phyloP scores from a whole-genome alignment of 2,888 invertebrate species.

The Harpalus rubripes region DNA sequence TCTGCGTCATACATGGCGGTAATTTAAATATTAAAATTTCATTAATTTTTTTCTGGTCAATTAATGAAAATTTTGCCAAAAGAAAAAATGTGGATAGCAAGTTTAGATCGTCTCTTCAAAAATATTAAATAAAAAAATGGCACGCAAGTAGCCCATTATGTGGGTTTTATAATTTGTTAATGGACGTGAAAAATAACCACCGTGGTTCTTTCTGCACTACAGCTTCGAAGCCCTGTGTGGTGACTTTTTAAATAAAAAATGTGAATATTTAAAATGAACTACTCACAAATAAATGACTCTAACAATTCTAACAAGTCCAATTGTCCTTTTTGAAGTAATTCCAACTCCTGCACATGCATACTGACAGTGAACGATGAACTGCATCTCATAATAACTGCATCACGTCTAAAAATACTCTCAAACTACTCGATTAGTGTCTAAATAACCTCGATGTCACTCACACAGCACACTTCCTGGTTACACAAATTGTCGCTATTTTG shows the following conservation, averaged over 20 bases:
- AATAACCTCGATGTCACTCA: constrained; percentile 34
- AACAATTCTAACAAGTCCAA: not conserved
- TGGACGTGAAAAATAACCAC: too few species aligned
- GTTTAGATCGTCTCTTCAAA: too few species aligned
- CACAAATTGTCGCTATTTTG: constrained; percentile 49
- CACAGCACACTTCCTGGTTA: constrained; percentile 51
- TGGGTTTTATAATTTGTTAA: too few species aligned
- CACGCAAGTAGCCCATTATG: too few species aligned
- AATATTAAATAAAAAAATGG: too few species aligned
- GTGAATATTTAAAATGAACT: not conserved
- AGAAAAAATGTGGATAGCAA: too few species aligned
- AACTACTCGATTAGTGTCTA: constrained; percentile 44
- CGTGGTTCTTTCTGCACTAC: too few species aligned
- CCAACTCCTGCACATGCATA: not conserved
- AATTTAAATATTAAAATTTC: too few species aligned
- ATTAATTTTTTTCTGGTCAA: too few species aligned
- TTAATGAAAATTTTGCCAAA: too few species aligned
- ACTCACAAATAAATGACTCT: not conserved
- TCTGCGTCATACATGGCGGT: too few species aligned
- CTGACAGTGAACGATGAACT: constrained; percentile 12
- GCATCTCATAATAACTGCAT: constrained; percentile 51
- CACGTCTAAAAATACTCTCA: constrained; percentile 58
- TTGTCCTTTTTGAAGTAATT: not conserved
- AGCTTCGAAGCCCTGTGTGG: too few species aligned
- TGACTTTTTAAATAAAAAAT: not conserved